Conservation (phyloP, 2,888 invertebrate genomes). For the Nymphalis urticae region DNA sequence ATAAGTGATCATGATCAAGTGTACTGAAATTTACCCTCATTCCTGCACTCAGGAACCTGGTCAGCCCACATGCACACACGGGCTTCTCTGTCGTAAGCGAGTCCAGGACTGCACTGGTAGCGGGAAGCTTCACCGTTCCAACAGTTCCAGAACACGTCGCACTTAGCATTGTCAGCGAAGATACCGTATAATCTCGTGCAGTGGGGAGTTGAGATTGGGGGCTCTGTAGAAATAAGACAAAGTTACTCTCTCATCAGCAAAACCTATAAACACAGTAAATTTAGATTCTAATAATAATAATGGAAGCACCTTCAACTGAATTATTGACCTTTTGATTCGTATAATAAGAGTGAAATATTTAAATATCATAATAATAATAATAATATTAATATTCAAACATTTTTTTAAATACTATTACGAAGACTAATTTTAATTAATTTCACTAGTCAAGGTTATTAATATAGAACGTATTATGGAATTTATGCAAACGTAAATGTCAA, state of each 20-base stretch:
- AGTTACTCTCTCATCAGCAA: neutral
- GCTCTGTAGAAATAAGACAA: slow-evolving; percentile 80
- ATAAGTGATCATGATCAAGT: neutral
- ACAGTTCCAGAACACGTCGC: slow-evolving; percentile 98
- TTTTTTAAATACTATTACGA: neutral
- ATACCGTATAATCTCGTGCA: slow-evolving; percentile 94
- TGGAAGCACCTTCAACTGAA: neutral
- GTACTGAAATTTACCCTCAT: slow-evolving; percentile 85
- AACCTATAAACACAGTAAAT: too few relatives aligned
- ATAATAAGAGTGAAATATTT: too few relatives aligned
- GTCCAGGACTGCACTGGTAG: slow-evolving; percentile 96
- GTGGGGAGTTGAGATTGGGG: slow-evolving; percentile 91
- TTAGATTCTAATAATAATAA: neutral
- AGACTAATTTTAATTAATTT: neutral
- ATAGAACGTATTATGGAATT: too few relatives aligned
- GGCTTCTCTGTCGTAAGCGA: slow-evolving; percentile 96
- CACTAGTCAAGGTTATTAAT: slow-evolving; percentile 17
- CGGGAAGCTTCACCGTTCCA: slow-evolving; percentile 97
- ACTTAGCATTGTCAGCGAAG: slow-evolving; percentile 93
- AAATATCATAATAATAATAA: too few relatives aligned
- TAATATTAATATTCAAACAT: too few relatives aligned
- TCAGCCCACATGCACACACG: slow-evolving; percentile 98
- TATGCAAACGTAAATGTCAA: slow-evolving; percentile 20
- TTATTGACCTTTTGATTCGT: neutral
- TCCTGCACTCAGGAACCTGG: slow-evolving; percentile 95